These are phyloP conservation scores for Eulimnadia texana DNA, from an alignment of 1,140 invertebrate species.

Conservation along the genomic window DNA sequence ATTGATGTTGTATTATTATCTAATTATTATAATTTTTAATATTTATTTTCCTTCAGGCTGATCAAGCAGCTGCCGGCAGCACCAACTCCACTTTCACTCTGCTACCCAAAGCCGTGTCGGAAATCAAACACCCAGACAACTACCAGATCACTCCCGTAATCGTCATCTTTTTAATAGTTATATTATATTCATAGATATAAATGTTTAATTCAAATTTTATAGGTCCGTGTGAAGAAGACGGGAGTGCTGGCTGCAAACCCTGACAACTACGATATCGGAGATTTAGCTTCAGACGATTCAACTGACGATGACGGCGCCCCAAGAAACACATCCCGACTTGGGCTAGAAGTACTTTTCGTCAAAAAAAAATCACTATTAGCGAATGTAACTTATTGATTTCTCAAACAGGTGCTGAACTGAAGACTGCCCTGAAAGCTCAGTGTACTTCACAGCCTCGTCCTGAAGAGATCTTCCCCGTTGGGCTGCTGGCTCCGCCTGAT, in stretches of 20 bases:
- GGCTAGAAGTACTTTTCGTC: slow-evolving; percentile 17
- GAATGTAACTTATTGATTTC: neutral
- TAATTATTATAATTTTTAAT: no score
- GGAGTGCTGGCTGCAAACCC: slow-evolving; percentile 2
- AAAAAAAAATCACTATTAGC: neutral
- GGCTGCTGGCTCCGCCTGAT: neutral
- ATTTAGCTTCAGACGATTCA: slow-evolving; percentile 22
- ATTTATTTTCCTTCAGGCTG: neutral
- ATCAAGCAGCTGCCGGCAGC: neutral
- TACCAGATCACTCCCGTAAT: neutral
- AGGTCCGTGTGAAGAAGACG: slow-evolving; percentile 3
- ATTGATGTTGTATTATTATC: no score
- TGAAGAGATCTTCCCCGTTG: slow-evolving; percentile 4
- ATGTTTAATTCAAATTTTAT: neutral
- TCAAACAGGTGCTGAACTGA: neutral
- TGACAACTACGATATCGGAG: slow-evolving; percentile 22
- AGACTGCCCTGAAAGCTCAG: neutral
- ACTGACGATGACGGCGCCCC: slow-evolving; percentile 21
- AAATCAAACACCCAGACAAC: neutral
- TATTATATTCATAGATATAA: neutral
- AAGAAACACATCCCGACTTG: slow-evolving; percentile 21
- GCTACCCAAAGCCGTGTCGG: neutral
- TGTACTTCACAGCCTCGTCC: neutral
- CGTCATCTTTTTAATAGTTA: neutral
- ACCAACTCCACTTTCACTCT: neutral